Percentiles rank a stretch among this genome's conserved stretches.
phyloP scores from a whole-genome alignment of 2,113 vertebrate species.

The Barbus barbus region DNA sequence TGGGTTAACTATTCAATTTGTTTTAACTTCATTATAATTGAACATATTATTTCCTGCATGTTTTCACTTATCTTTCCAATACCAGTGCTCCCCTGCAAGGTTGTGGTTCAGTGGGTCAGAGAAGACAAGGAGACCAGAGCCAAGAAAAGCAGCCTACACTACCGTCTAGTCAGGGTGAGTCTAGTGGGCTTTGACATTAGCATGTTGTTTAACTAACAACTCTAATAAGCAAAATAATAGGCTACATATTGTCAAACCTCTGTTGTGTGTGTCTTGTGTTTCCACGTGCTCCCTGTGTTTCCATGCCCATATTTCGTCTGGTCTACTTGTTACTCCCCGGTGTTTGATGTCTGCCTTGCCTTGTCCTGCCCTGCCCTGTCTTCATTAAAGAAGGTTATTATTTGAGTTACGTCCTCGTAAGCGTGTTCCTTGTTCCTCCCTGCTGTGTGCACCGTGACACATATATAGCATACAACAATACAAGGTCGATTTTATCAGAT shows the following conservation, averaged over 20 bases:
- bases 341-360: too few species aligned
- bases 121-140: slow-evolving; percentile 47
- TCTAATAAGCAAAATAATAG: not conserved
- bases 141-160: slow-evolving; percentile 55
- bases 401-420: too few species aligned
- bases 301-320: too few species aligned
- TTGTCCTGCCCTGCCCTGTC: too few species aligned
- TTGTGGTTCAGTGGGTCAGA: slow-evolving; percentile 20
- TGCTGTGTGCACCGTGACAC: too few species aligned
- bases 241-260: too few species aligned
- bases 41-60: not conserved
- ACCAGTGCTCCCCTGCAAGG: not conserved
- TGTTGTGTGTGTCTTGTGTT: too few species aligned
- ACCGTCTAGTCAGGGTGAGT: slow-evolving; percentile 37
- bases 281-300: too few species aligned
- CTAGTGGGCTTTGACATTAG: not conserved
- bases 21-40: not conserved
- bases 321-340: too few species aligned
- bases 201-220: not conserved
- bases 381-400: too few species aligned
- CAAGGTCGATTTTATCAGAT: not conserved
- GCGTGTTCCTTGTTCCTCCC: too few species aligned
- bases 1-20: not conserved
- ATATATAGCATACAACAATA: not conserved
- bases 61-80: not conserved